A percentile compares a stretch with the other conserved stretches of the same genome.
These are phyloP conservation scores for Ataeniobius toweri DNA, from an alignment of 2,797 vertebrate genomes.

Conservation along the genomic window DNA sequence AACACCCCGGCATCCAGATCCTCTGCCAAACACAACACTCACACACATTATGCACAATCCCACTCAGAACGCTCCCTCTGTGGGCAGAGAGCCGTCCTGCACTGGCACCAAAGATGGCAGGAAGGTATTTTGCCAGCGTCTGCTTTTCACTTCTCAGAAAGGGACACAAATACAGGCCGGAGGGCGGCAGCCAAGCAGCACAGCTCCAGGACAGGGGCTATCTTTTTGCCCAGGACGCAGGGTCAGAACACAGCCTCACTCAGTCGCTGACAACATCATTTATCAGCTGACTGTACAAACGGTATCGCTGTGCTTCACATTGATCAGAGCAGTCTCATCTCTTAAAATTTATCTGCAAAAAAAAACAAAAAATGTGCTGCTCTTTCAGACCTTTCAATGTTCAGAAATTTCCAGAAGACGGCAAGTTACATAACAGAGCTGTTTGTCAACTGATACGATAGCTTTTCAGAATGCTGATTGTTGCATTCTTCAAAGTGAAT, in stretches of 20 bases:
- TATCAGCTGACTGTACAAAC: conserved; percentile 45
- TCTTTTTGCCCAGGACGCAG: conserved; percentile 38
- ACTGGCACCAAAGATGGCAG: conserved; percentile 69
- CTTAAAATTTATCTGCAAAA: conserved; percentile 40
- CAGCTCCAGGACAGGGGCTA: conserved; percentile 35
- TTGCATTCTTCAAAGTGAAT: conserved; percentile 44
- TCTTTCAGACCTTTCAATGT: conserved; percentile 3
- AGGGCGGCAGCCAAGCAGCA: conserved; percentile 50
- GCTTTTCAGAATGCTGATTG: conserved; percentile 61
- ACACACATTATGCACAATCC: conserved; percentile 34
- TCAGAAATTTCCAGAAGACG: conserved; percentile 47
- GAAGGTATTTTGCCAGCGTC: conserved; percentile 75
- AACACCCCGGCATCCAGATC: conserved; percentile 75
- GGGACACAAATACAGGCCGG: conserved; percentile 52
- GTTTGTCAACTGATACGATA: conserved; percentile 59
- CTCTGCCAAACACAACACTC: conserved; percentile 72
- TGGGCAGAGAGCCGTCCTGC: conserved; percentile 54
- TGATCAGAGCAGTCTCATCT: conserved; percentile 39
- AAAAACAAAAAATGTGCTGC: not conserved
- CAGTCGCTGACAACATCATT: conserved; percentile 44
- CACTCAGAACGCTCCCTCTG: conserved; percentile 62
- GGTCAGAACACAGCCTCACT: conserved; percentile 30
- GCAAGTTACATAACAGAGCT: conserved; percentile 57
- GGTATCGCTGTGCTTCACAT: conserved; percentile 36
- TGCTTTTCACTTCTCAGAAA: conserved; percentile 63